Base-by-base conservation (phyloP, 2,888 invertebrate species). In the Diabrotica balteata region DNA sequence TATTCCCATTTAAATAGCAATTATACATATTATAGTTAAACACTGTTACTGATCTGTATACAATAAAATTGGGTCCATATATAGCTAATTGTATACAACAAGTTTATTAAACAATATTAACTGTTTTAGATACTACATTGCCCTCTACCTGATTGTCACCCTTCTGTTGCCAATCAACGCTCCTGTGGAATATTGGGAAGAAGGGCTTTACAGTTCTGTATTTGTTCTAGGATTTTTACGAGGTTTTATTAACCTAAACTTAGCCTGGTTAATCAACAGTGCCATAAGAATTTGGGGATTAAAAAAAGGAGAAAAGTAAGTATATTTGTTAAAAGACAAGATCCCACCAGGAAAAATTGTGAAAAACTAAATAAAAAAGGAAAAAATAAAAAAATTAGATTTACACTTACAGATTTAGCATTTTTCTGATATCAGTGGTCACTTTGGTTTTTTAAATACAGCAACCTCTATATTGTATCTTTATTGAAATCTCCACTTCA, bases 161-260 rank as follows among this genome's bases (percentile, higher is more conserved):
- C 79, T 91, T 0, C 79, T 94, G 8, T 80, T 93, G 46, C 93
- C 94, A 0, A 82, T 93, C 11, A 93, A 93, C 79, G 89, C 92
- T 0, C 93, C 94, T 0, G 86, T 91, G 0, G 92, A 92, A 81
- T 94, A 93, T 80, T 94, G 93, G 91, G 88, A 88, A 7, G 94
- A 95, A 75, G 84, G 88, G 0, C 82, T 93, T 0, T 73, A 87
- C 11, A 87, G 87, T 51, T 84, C 91, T 0, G 79, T 91, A 8
- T 88, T 91, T 70, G 86, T 93, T 1, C 85, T 91, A 7, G 92
- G 92, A 8, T 90, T 91, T 79, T 80, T 94, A 69, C 87, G 94
- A 9, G 89, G 90, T 71, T 85, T 88, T 0, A 81, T 93, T 8
- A 86, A 89, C 0, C 79, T 89, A 0, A 90, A 94, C 78, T 83